These are phyloP conservation scores for Ciconia maguari DNA, from an alignment of 2,113 vertebrate genomes.

Conservation along the genomic window DNA sequence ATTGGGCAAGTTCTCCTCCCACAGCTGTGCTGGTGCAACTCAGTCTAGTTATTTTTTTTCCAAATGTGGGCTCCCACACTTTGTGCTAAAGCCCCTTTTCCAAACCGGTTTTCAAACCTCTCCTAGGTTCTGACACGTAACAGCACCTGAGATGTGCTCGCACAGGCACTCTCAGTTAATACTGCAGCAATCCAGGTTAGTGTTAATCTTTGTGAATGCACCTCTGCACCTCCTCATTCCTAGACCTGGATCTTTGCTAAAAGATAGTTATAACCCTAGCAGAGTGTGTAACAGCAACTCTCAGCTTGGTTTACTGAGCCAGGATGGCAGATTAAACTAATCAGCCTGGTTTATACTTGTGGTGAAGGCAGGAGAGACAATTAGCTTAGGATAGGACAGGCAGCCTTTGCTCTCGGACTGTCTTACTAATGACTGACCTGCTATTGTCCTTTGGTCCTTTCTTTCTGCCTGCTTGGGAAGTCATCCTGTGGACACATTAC, in stretches of 20 bases:
- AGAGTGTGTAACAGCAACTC: not conserved
- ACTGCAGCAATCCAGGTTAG: not conserved
- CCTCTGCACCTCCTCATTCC: not conserved
- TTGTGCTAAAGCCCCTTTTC: not conserved
- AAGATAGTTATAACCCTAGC: not conserved
- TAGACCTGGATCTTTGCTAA: not conserved
- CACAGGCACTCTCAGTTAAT: not conserved
- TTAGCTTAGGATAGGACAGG: not conserved
- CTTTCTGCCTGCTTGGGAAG: not conserved
- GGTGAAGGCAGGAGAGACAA: not conserved
- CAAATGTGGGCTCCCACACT: not conserved
- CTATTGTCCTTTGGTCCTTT: not conserved
- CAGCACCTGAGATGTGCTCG: not conserved
- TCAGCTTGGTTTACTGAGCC: not conserved
- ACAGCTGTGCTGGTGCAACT: not conserved
- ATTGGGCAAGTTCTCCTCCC: not conserved
- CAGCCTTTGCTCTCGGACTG: not conserved
- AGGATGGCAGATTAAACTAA: not conserved
- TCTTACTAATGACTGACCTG: not conserved
- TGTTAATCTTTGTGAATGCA: not conserved
- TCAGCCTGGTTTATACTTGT: not conserved
- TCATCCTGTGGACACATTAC: not conserved
- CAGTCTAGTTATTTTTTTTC: not conserved
- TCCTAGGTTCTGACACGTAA: not conserved
- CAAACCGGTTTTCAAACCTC: not conserved